These are phyloP conservation scores for Drosophila murphyi DNA, from an alignment of 1,140 invertebrate genomes.

Conservation along the genomic window DNA sequence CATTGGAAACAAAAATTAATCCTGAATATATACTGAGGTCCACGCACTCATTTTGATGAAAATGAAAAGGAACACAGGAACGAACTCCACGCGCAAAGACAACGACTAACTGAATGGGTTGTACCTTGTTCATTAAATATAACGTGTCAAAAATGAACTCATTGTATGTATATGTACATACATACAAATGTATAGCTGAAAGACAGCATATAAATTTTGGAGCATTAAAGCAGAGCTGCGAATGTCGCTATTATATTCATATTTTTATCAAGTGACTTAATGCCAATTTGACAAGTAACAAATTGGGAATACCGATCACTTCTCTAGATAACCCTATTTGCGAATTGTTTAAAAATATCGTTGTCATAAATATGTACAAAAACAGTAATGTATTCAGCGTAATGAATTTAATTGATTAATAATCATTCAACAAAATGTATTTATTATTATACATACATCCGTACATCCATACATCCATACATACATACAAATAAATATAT, in stretches of 20 bases:
- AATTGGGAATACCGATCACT: constrained; percentile 24
- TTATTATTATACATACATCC: too few species aligned
- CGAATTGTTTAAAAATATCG: constrained; percentile 33
- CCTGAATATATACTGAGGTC: too few species aligned
- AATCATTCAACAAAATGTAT: too few species aligned
- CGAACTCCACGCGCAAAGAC: not conserved
- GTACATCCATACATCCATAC: too few species aligned
- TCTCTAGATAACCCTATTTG: constrained; percentile 3
- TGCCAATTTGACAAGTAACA: constrained; percentile 52
- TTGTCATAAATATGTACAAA: not conserved
- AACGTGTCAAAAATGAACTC: constrained; percentile 1
- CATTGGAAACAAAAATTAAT: too few species aligned
- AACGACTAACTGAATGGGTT: constrained; percentile 36
- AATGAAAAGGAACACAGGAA: not conserved
- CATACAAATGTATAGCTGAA: not conserved
- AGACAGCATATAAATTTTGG: constrained; percentile 52
- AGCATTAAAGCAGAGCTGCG: constrained; percentile 45
- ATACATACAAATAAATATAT: too few species aligned
- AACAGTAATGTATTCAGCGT: not conserved
- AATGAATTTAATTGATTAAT: not conserved
- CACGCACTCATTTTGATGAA: constrained; percentile 45
- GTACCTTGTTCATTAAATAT: constrained; percentile 35
- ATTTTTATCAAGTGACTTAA: constrained; percentile 50
- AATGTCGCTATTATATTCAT: constrained; percentile 51
- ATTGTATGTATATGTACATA: constrained; percentile 3